These are phyloP conservation scores for Eremophila alpestris DNA, from an alignment of 2,797 vertebrate species.

Conservation along the genomic window DNA sequence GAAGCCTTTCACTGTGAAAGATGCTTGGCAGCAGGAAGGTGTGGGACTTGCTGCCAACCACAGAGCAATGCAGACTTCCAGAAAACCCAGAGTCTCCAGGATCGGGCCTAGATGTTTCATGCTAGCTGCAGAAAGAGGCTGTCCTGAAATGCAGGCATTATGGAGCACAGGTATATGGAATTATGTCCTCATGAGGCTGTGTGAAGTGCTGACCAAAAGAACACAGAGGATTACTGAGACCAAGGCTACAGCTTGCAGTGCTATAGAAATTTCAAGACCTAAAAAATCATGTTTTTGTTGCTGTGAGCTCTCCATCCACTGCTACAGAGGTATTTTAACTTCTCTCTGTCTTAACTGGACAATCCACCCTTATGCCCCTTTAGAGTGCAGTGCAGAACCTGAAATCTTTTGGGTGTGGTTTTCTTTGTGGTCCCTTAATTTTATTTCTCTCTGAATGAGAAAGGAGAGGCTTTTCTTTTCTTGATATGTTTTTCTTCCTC, in stretches of 20 bases:
- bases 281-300: neutral
- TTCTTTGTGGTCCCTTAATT: slow-evolving; percentile 1
- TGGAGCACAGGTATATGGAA: neutral
- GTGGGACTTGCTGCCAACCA: neutral
- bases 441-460: neutral
- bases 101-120: neutral
- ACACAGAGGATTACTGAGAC: neutral
- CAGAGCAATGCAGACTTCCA: neutral
- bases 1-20: neutral
- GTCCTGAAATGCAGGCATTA: neutral
- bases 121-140: neutral
- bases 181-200: neutral
- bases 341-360: neutral
- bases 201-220: neutral
- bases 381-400: neutral
- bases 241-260: neutral
- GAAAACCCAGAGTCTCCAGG: neutral
- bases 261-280: neutral
- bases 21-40: neutral
- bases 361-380: neutral
- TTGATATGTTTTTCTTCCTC: neutral
- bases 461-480: neutral
- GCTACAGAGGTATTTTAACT: neutral
- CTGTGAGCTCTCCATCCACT: neutral
- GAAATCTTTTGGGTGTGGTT: neutral